phyloP scores from a whole-genome alignment of 2,888 invertebrate species.

The Phyllotreta striolata region DNA sequence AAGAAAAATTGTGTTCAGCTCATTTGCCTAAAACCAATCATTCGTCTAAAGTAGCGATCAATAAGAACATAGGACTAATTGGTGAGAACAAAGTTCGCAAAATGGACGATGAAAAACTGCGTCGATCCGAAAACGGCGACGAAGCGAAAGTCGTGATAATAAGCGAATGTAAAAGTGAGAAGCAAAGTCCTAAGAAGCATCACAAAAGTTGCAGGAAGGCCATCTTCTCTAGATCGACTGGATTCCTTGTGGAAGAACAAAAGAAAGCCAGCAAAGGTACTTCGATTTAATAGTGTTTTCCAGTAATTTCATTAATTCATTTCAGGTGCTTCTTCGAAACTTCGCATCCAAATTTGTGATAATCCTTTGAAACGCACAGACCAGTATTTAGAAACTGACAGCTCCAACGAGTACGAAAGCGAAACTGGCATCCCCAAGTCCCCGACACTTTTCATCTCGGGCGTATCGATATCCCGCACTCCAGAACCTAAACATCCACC shows the following conservation, averaged over 20 bases:
- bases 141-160: slow-evolving; percentile 45
- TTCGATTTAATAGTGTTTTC: neutral
- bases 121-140: slow-evolving; percentile 22
- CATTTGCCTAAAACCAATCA: slow-evolving; percentile 61
- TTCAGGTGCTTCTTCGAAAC: slow-evolving; percentile 52
- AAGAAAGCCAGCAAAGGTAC: slow-evolving; percentile 49
- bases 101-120: slow-evolving; percentile 44
- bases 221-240: slow-evolving; percentile 59
- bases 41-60: slow-evolving; percentile 60
- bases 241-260: slow-evolving; percentile 56
- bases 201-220: slow-evolving; percentile 50
- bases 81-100: slow-evolving; percentile 53
- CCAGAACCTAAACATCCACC: slow-evolving; percentile 63
- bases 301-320: slow-evolving; percentile 7
- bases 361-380: slow-evolving; percentile 52
- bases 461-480: slow-evolving; percentile 66
- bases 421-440: slow-evolving; percentile 67
- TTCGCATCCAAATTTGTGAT: slow-evolving; percentile 60
- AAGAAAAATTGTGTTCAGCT: slow-evolving; percentile 61
- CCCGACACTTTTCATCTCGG: slow-evolving; percentile 67
- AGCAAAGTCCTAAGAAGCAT: slow-evolving; percentile 54
- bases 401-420: slow-evolving; percentile 66
- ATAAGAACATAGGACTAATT: slow-evolving; percentile 59
- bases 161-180: slow-evolving; percentile 53
- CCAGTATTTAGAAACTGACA: slow-evolving; percentile 61